Base-by-base conservation (phyloP, 1,140 invertebrate genomes). In the Liolophura sinensis region DNA sequence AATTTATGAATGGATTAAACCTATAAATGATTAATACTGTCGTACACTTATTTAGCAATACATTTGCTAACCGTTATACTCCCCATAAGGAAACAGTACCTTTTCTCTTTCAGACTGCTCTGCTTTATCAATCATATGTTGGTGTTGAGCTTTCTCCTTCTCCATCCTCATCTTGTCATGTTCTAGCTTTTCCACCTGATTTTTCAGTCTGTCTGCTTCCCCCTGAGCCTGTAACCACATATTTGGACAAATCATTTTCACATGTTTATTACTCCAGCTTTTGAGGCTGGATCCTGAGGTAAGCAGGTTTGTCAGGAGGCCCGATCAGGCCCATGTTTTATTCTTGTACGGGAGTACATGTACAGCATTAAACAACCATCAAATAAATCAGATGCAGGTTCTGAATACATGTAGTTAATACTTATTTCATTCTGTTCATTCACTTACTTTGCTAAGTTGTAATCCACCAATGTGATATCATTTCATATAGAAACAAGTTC, bases 51-150 rank as follows among this genome's bases (percentile, higher is more conserved):
- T 20, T 54, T 54, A n/a, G 24, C 51, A 3, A 20, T 20, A n/a
- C n/a, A 15, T n/a, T 50, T 50, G 14, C n/a, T 50, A 15, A 15
- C 49, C 49, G n/a, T 50, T 50, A 15, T 14, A 14, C n/a, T n/a
- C n/a, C 49, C n/a, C n/a, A 50, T n/a, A 50, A n/a, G n/a, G n/a
- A n/a, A n/a, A n/a, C n/a, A n/a, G n/a, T 50, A 20, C 51, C 51
- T 54, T 54, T 54, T 54, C 51, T 24, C 51, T 54, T 54, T 24
- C 51, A 54, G 3, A n/a, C 51, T 54, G n/a, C 51, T 54, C n/a
- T 54, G 24, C 51, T 54, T 3, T 54, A 7, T 24, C 24, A n/a
- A 20, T 24, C 51, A 54, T 20, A 20, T 54, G n/a, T 12, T 54
- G 51, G 12, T 20, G 18, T 12, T 54, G 51, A 54, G 51, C 51